These are phyloP conservation scores for Amblyornis subalaris DNA, from an alignment of 2,113 vertebrate genomes.

Conservation along the genomic window DNA sequence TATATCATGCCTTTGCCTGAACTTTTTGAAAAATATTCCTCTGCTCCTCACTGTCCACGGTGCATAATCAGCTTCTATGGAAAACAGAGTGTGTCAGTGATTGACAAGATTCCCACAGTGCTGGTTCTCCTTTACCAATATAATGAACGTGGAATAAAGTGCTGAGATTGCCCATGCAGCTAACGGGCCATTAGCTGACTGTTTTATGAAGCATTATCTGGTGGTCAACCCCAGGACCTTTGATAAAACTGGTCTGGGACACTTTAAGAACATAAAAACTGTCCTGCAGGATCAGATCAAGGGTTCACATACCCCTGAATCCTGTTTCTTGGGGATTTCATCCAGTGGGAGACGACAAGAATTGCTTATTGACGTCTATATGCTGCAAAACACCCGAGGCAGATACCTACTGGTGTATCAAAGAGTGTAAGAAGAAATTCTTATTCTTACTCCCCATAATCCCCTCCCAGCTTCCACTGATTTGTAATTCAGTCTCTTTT, in stretches of 20 bases:
- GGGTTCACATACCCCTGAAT: not conserved
- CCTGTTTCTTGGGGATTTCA: not conserved
- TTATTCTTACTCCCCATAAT: not conserved
- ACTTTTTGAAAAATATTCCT: not conserved
- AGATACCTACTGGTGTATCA: not conserved
- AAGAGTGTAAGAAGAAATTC: not conserved
- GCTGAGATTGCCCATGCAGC: not conserved
- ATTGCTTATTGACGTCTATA: not conserved
- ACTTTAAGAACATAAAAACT: not conserved
- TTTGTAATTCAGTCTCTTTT: not conserved
- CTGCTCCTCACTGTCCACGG: rapidly evolving
- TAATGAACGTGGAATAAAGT: not conserved
- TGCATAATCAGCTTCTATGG: not conserved
- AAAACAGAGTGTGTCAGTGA: not conserved
- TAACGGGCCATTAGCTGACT: not conserved
- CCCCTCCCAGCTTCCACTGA: not conserved
- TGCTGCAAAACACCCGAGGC: not conserved
- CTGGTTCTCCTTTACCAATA: not conserved
- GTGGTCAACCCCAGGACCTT: not conserved
- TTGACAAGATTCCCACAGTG: not conserved
- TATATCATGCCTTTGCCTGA: not conserved
- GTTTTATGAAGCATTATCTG: not conserved
- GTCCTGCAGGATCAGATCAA: not conserved
- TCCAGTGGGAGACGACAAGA: not conserved
- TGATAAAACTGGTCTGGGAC: not conserved